Conservation (phyloP, 2,888 invertebrate genomes). For the Dendrolimus houi region DNA sequence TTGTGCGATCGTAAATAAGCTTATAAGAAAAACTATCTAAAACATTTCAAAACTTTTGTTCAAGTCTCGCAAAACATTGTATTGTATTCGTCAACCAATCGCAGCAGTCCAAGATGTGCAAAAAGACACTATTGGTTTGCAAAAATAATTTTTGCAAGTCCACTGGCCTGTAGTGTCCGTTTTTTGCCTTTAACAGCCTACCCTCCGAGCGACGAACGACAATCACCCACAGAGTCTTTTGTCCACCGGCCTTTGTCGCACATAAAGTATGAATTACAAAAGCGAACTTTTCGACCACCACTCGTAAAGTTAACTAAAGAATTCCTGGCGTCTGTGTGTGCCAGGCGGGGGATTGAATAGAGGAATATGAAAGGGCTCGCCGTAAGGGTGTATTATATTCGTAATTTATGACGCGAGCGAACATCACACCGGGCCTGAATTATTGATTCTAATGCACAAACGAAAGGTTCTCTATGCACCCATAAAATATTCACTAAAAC, state of each 20-base stretch:
- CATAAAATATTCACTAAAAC: slow-evolving; percentile 38
- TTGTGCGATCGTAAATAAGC: slow-evolving; percentile 41
- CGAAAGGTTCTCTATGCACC: slow-evolving; percentile 33
- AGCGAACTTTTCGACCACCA: slow-evolving; percentile 51
- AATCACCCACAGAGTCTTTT: slow-evolving; percentile 49
- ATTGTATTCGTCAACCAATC: slow-evolving; percentile 61
- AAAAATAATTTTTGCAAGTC: slow-evolving; percentile 66
- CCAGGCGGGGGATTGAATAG: slow-evolving; percentile 48
- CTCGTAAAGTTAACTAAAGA: slow-evolving; percentile 67
- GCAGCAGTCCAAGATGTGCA: slow-evolving; percentile 29
- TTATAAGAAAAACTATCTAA: slow-evolving; percentile 27
- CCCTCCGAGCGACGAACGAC: slow-evolving; percentile 35
- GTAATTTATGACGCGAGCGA: slow-evolving; percentile 56
- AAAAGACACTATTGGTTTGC: slow-evolving; percentile 65
- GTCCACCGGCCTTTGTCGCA: slow-evolving; percentile 57
- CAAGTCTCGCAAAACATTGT: slow-evolving; percentile 36
- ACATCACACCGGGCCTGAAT: slow-evolving; percentile 49
- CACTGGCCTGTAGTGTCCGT: slow-evolving; percentile 46
- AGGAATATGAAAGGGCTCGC: slow-evolving; percentile 44
- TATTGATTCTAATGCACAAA: slow-evolving; percentile 55
- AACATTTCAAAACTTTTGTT: slow-evolving; percentile 20
- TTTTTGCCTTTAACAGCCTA: slow-evolving; percentile 47
- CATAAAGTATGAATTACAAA: slow-evolving; percentile 69
- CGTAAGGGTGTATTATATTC: slow-evolving; percentile 65
- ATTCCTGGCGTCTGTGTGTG: slow-evolving; percentile 41